Percentiles rank a stretch among this genome's conserved stretches.
These are phyloP conservation scores for Istiophorus platypterus DNA, from an alignment of 2,113 vertebrate species.

Conservation along the genomic window DNA sequence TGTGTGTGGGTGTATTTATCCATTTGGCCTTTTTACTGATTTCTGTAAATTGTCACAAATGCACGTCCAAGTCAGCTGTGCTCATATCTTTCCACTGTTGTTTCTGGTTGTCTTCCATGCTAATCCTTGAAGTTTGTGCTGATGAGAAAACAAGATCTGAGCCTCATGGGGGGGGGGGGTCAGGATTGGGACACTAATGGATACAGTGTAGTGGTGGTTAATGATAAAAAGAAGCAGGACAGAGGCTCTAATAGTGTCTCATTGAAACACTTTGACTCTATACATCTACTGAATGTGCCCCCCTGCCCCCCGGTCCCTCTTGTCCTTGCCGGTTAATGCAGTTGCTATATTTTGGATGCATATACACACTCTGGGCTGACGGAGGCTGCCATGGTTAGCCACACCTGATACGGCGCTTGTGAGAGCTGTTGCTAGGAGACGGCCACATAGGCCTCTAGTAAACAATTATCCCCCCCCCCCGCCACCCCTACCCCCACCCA, in stretches of 20 bases:
- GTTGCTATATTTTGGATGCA: slow-evolving; percentile 24
- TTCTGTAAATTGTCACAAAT: neutral
- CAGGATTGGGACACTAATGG: neutral
- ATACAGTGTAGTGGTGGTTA: neutral
- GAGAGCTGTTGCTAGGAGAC: slow-evolving; percentile 90
- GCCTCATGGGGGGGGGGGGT: neutral
- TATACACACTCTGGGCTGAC: slow-evolving; percentile 70
- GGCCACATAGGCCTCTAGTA: slow-evolving; percentile 87
- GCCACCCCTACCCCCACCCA: slow-evolving; percentile 48
- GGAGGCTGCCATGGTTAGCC: slow-evolving; percentile 82
- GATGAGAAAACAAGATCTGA: slow-evolving; percentile 22
- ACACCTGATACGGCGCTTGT: slow-evolving; percentile 87
- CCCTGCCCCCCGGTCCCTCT: neutral
- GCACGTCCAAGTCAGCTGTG: neutral
- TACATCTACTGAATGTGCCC: neutral
- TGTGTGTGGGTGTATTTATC: neutral
- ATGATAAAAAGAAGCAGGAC: slow-evolving; percentile 6
- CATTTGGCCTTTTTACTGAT: neutral
- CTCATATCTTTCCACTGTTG: neutral
- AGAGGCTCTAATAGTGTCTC: neutral
- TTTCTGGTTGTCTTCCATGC: slow-evolving; percentile 5
- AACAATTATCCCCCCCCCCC: slow-evolving; percentile 86
- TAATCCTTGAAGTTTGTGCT: neutral
- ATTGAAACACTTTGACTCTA: slow-evolving; percentile 17
- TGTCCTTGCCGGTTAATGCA: neutral